A percentile compares a stretch with the other conserved stretches of the same genome.
These are phyloP conservation scores for Hirudo medicinalis DNA, from an alignment of 1,140 invertebrate species.

Conservation along the genomic window DNA sequence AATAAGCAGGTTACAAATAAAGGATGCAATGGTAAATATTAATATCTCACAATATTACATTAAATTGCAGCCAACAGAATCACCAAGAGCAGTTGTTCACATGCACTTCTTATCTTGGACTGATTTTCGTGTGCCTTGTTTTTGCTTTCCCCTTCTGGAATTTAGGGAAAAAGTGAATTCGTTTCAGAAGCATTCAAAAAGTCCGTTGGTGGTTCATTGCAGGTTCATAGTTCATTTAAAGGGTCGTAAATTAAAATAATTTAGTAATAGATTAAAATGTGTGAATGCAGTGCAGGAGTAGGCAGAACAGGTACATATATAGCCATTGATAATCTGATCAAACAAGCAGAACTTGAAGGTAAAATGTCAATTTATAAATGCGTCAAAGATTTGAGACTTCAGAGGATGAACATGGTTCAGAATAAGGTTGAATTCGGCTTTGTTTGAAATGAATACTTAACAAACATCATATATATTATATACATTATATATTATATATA, in stretches of 20 bases:
- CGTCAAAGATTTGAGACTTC: background rate
- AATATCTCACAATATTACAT: background rate
- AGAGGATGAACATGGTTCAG: constrained; percentile 15
- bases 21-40: no score
- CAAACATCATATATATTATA: no score
- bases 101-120: background rate
- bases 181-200: background rate
- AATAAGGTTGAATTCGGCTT: background rate
- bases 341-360: background rate
- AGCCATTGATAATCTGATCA: constrained; percentile 10
- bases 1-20: no score
- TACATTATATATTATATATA: background rate
- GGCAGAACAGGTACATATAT: constrained; percentile 12
- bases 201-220: constrained; percentile 5
- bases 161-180: background rate
- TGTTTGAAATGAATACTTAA: no score
- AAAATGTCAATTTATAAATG: constrained; percentile 5
- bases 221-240: background rate
- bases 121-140: background rate
- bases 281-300: constrained; percentile 8
- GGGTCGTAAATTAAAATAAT: background rate
- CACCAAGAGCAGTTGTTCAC: background rate
- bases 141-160: background rate
- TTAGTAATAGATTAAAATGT: background rate
- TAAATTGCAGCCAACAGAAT: background rate